phyloP scores from a whole-genome alignment of 1,140 invertebrate species.

The Tetramorium simillimum region DNA sequence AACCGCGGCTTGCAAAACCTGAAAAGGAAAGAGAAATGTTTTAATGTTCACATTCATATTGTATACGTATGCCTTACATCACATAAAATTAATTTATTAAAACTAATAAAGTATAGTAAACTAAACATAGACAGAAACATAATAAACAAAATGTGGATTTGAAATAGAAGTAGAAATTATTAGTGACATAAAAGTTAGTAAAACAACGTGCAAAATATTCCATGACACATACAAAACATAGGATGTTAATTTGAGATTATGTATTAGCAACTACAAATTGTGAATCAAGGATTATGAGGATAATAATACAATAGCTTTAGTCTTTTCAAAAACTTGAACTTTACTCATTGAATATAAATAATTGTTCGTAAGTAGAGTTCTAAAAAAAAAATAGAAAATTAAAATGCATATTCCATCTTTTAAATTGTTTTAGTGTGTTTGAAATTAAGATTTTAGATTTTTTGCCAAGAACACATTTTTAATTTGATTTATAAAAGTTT shows the following conservation, averaged over 20 bases:
- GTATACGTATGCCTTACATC: not conserved
- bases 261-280: not conserved
- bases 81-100: slow-evolving; percentile 11
- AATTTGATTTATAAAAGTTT: not conserved
- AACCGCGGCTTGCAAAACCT: slow-evolving; percentile 17
- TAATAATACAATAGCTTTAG: not conserved
- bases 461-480: not conserved
- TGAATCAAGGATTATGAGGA: not conserved
- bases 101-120: not conserved
- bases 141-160: not conserved
- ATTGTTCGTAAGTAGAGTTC: not conserved
- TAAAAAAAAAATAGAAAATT: not conserved
- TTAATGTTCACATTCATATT: not conserved
- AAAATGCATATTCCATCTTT: not conserved
- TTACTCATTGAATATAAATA: not conserved
- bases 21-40: not conserved
- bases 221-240: not conserved
- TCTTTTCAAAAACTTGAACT: not conserved
- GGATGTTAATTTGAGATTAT: not conserved
- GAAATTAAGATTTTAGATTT: not conserved
- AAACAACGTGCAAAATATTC: not conserved
- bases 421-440: not conserved
- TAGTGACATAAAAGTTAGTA: not conserved
- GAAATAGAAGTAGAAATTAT: not conserved
- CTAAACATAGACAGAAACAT: not conserved